Evolutionary conservation across 2,888 invertebrate species (phyloP), one percentile per base, ranked within the genome.

Genomic region (Tyria jacobaeae): DNA sequence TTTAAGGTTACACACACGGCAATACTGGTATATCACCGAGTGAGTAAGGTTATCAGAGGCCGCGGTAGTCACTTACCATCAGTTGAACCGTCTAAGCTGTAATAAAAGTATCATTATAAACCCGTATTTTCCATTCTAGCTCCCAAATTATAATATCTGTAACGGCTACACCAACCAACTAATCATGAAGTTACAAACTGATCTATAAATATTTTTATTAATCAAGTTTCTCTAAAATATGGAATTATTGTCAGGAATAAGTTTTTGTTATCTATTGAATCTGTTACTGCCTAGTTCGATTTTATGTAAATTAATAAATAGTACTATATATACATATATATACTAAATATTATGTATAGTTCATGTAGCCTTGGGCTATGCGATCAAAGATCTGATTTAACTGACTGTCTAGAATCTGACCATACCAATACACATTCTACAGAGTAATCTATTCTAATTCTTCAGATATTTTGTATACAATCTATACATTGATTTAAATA

Each of bases 301-400:
- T 78, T 77, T 77, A 77, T 77, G 75, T 62, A 75, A 69, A 77
- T 75, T 75, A 75, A 64, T 77, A 75, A 77, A 75, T 71, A 71
- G 72, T 75, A n/a, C n/a, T n/a, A n/a, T n/a, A n/a, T n/a, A n/a
- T n/a, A n/a, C n/a, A n/a, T n/a, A n/a, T n/a, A n/a, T n/a, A n/a
- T n/a, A n/a, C n/a, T n/a, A n/a, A n/a, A n/a, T n/a, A n/a, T n/a
- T n/a, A n/a, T n/a, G n/a, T n/a, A n/a, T n/a, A n/a, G n/a, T n/a
- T n/a, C n/a, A 53, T 54, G 53, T 67, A 54, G 75, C 75, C 69
- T 25, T 24, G 41, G 59, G 78, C 61, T 69, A 44, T 56, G 52
- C 64, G 24, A 49, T 51, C 59, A 52, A 50, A 50, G 66, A 57
- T 72, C 72, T 77, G 71, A 75, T 75, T 77, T 69, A 75, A 77